These are phyloP conservation scores for Ginglymostoma cirratum DNA, from an alignment of 2,113 vertebrate genomes.

Conservation along the genomic window DNA sequence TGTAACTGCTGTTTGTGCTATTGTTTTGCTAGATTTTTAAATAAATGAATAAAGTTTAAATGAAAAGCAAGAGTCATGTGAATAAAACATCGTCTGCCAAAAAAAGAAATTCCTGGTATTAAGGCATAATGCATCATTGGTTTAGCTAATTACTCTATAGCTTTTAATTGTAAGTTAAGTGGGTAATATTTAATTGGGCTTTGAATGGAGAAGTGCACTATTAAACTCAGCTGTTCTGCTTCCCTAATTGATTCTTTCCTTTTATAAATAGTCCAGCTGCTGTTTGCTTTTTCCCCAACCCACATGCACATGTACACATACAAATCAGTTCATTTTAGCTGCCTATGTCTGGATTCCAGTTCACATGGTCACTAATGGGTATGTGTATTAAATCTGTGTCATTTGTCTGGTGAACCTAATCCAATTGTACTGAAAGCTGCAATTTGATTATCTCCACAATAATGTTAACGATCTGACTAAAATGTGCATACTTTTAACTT, in stretches of 20 bases:
- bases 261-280: slow-evolving; percentile 35
- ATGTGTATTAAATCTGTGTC: background rate
- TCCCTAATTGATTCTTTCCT: slow-evolving; percentile 34
- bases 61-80: background rate
- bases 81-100: background rate
- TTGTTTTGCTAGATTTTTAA: background rate
- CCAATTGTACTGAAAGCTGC: background rate
- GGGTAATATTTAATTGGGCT: slow-evolving; percentile 28
- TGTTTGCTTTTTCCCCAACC: slow-evolving; percentile 19
- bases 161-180: slow-evolving; percentile 29
- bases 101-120: background rate
- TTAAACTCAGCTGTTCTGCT: slow-evolving; percentile 26
- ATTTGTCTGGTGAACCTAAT: background rate
- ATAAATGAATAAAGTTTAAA: background rate
- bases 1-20: background rate
- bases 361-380: background rate
- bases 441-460: background rate
- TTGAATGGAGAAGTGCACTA: slow-evolving; percentile 29
- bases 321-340: background rate
- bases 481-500: background rate
- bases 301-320: background rate
- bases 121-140: slow-evolving; percentile 12
- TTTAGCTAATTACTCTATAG: slow-evolving; percentile 25
- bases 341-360: background rate
- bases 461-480: background rate